phyloP scores from a whole-genome alignment of 2,797 vertebrate genomes.

The Sebastes wilsoni region DNA sequence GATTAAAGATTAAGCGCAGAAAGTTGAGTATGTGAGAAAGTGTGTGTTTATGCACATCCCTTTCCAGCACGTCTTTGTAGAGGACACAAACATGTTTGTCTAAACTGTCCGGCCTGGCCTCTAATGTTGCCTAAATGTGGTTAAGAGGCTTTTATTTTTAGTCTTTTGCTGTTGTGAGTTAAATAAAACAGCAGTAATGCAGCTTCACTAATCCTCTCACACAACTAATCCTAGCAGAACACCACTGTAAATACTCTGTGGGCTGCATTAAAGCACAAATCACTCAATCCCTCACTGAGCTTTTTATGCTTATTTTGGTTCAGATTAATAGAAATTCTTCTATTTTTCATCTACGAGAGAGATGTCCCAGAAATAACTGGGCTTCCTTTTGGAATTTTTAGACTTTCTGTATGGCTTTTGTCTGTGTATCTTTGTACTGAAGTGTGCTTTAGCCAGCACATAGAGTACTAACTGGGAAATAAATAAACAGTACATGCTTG shows the following conservation, averaged over 20 bases:
- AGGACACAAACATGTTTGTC: conserved; percentile 61
- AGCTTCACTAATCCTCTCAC: conserved; percentile 84
- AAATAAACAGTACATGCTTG: conserved; percentile 23
- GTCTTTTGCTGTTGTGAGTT: conserved; percentile 82
- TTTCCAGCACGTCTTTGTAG: conserved; percentile 41
- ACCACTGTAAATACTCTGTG: conserved; percentile 81
- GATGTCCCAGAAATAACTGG: conserved; percentile 41
- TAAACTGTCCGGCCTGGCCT: conserved; percentile 54
- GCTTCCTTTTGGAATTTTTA: conserved; percentile 19
- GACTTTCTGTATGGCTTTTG: conserved; percentile 5
- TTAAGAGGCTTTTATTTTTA: conserved; percentile 82
- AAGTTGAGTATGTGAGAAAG: conserved; percentile 39
- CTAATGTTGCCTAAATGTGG: conserved; percentile 76
- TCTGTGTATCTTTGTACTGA: conserved; percentile 2
- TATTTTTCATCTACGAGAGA: conserved; percentile 49
- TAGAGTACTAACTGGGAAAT: conserved; percentile 17
- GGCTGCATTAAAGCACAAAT: conserved; percentile 79
- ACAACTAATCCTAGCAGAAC: conserved; percentile 81
- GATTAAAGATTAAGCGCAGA: conserved; percentile 72
- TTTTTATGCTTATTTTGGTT: conserved; percentile 73
- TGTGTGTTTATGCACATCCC: conserved; percentile 1
- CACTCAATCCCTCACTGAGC: conserved; percentile 72
- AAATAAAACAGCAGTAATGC: conserved; percentile 84
- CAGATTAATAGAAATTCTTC: conserved; percentile 70
- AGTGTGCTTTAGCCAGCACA: neutral